phyloP scores from a whole-genome alignment of 2,797 vertebrate species.

The Anniella stebbinsi region DNA sequence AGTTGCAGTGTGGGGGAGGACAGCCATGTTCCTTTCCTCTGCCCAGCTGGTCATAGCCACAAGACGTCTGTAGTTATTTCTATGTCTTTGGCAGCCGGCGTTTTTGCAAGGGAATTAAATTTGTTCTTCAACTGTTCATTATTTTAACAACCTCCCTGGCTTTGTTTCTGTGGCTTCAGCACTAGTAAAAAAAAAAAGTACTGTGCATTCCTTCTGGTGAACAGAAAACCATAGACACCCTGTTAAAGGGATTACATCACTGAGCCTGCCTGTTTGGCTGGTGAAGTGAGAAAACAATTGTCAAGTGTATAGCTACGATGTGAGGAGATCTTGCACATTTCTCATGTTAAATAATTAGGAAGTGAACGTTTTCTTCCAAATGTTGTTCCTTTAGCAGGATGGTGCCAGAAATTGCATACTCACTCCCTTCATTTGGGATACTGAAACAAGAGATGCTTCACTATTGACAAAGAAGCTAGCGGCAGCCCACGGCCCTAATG shows the following conservation, averaged over 20 bases:
- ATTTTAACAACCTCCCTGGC: slow-evolving; percentile 56
- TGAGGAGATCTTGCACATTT: slow-evolving; percentile 50
- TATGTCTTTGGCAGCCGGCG: slow-evolving; percentile 36
- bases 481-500: not conserved
- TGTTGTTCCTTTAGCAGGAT: slow-evolving; percentile 37
- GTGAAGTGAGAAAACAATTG: slow-evolving; percentile 54
- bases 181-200: slow-evolving; percentile 50
- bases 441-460: slow-evolving; percentile 13
- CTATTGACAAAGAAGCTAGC: not conserved
- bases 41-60: slow-evolving; percentile 12
- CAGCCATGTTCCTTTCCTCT: slow-evolving; percentile 18
- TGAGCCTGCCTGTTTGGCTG: slow-evolving; percentile 48
- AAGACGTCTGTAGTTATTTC: slow-evolving; percentile 22
- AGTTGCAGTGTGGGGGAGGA: slow-evolving; percentile 14
- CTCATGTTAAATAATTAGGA: slow-evolving; percentile 65
- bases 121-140: slow-evolving; percentile 56
- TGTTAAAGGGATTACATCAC: slow-evolving; percentile 56
- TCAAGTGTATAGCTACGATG: slow-evolving; percentile 50
- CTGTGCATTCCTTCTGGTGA: slow-evolving; percentile 55
- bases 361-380: slow-evolving; percentile 61
- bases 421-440: slow-evolving; percentile 16
- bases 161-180: slow-evolving; percentile 44
- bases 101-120: slow-evolving; percentile 47
- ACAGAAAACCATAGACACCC: slow-evolving; percentile 52
- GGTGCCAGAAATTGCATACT: slow-evolving; percentile 53